Base-by-base conservation (phyloP, 2,888 invertebrate species). In the Eugnorisma glareosa region DNA sequence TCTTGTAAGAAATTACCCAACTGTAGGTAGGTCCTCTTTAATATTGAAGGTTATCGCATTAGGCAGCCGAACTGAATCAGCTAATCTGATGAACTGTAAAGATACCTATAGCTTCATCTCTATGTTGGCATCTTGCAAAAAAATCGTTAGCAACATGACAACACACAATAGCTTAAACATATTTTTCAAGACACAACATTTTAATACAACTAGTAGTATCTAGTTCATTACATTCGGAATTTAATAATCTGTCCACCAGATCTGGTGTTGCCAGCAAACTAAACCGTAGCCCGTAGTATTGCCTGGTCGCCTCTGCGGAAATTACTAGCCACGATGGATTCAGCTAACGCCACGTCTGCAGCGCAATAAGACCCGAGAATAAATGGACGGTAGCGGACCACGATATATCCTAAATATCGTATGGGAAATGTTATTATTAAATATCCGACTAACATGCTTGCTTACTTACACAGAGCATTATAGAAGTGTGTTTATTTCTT, bases 261-360 rank as follows among this genome's bases (percentile, higher is more conserved):
- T 72, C 57, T 59, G 24, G 66, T 79, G 67, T 79, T 73, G 37
- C 66, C 69, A 79, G 73, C 63, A 67, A 77, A 77, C 71, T 64
- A 64, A 77, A 67, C 71, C 76, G 78, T 82, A 31, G 28, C 40
- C 68, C 76, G 40, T 37, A 81, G 81, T 78, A 81, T 79, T 78
- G 84, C 66, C 59, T 43, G 85, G 82, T 82, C 79, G 77, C 73
- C 54, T 73, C 81, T 79, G 76, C 93, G 94, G 94, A 94, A 92
- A 94, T 94, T 91, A 92, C 92, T 89, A 86, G 90, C 89, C 89
- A 88, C 88, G 83, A 88, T 84, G 82, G 83, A 88, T 89, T 91
- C 90, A 92, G 90, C 57, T 80, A 61, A 67, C 74, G 73, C 40
- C 64, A 78, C 82, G 83, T 81, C 88, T 83, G 89, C 83, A 84